A percentile compares a stretch with the other conserved stretches of the same genome.
Conservation (phyloP, 1,140 invertebrate genomes). For the Saxidomus purpurata region DNA sequence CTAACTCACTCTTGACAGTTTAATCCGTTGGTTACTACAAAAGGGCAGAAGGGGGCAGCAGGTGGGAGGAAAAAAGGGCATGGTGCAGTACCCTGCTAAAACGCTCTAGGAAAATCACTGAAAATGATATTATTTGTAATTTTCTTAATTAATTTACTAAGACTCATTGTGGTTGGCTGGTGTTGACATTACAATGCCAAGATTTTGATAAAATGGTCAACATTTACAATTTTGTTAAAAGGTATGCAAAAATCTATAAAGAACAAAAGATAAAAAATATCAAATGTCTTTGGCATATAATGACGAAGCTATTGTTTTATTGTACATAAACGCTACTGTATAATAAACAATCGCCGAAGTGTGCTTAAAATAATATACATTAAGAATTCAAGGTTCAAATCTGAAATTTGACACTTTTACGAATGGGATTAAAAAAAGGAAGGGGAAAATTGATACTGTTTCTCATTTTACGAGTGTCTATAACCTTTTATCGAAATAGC, state of each 20-base stretch:
- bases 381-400: not conserved
- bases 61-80: too few species aligned
- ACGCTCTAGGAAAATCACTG: too few species aligned
- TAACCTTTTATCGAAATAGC: too few species aligned
- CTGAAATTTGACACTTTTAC: slow-evolving; percentile 7
- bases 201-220: not conserved
- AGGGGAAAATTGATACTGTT: not conserved
- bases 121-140: too few species aligned
- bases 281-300: slow-evolving; percentile 10
- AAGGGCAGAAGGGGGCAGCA: too few species aligned
- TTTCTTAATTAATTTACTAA: too few species aligned
- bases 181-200: slow-evolving; percentile 37
- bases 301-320: not conserved
- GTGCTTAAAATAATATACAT: not conserved
- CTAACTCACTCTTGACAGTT: too few species aligned
- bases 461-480: too few species aligned
- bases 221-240: not conserved
- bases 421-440: not conserved
- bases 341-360: slow-evolving; percentile 26
- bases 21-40: too few species aligned
- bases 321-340: not conserved
- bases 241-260: not conserved
- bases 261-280: not conserved
- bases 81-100: too few species aligned
- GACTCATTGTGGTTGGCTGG: too few species aligned